These are phyloP conservation scores for Hemibagrus guttatus DNA, from an alignment of 2,797 vertebrate species.

Conservation along the genomic window DNA sequence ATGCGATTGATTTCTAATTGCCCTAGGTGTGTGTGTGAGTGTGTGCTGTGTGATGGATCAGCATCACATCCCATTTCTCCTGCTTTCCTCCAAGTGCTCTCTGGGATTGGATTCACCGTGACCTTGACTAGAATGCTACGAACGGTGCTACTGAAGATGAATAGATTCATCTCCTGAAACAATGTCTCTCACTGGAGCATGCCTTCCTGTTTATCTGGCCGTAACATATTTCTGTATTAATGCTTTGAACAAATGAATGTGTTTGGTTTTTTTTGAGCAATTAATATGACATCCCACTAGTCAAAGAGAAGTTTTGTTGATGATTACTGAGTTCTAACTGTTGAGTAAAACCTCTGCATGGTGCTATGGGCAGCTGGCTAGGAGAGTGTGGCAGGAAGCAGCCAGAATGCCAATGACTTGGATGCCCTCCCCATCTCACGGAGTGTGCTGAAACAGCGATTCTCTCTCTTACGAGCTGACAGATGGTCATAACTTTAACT, in stretches of 20 bases:
- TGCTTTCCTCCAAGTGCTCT: background rate
- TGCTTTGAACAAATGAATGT: background rate
- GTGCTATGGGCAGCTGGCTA: conserved; percentile 55
- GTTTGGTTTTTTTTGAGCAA: background rate
- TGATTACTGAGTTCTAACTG: conserved; percentile 55
- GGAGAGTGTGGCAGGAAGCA: conserved; percentile 55
- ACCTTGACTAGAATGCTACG: conserved; percentile 23
- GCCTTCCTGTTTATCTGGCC: background rate
- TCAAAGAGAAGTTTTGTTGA: conserved; percentile 43
- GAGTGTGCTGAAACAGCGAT: conserved; percentile 66
- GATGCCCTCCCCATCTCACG: conserved; percentile 62
- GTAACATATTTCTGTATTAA: background rate
- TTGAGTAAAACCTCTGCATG: conserved; percentile 57
- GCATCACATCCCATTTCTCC: background rate
- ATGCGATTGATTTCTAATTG: background rate
- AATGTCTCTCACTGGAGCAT: background rate
- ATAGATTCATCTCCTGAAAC: conserved; percentile 16
- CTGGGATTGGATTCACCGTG: background rate
- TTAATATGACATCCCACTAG: background rate
- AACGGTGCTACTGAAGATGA: background rate
- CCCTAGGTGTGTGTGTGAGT: conserved; percentile 1
- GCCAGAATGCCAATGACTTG: conserved; percentile 68
- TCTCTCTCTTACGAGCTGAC: conserved; percentile 57
- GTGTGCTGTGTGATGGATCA: conserved; percentile 7
- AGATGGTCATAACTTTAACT: conserved; percentile 49